Evolutionary conservation across 92 coral and sea anemone genomes (phyloP).

Genomic region (Anthopleura xanthogrammica): DNA sequence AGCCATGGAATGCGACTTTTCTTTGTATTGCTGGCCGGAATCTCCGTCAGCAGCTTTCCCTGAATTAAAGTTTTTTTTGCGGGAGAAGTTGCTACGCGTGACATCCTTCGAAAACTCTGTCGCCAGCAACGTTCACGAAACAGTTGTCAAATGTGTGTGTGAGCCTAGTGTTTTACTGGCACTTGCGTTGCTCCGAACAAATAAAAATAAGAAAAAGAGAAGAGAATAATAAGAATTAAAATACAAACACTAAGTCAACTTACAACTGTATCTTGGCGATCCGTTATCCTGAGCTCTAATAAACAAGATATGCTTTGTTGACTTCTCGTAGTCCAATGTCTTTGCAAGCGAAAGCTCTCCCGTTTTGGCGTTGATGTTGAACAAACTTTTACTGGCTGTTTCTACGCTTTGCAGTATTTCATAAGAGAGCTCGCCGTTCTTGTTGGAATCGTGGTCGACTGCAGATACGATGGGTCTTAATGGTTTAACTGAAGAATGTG

Average conservation of each 20-base stretch:
- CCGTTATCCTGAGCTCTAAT: constrained; percentile 47
- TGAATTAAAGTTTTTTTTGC: no score
- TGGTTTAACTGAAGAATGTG: background rate
- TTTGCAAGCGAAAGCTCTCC: constrained; percentile 31
- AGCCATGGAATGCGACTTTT: no score
- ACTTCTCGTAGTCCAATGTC: constrained; percentile 45
- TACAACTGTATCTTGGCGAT: constrained; percentile 42
- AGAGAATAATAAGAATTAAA: background rate
- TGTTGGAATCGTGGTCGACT: constrained; percentile 67
- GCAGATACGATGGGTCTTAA: constrained; percentile 52
- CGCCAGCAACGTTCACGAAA: no score
- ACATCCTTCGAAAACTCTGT: no score
- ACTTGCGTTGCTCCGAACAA: background rate
- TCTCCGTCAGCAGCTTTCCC: no score
- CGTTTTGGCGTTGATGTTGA: constrained; percentile 26
- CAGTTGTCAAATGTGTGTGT: no score
- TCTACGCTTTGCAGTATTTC: constrained; percentile 43
- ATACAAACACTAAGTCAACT: constrained; percentile 10
- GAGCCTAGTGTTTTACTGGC: no score
- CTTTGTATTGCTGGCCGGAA: no score
- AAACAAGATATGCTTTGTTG: constrained; percentile 43
- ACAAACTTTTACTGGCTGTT: constrained; percentile 27
- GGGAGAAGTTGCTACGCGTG: no score
- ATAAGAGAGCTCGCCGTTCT: constrained; percentile 57
- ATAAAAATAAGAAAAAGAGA: background rate